A percentile compares a stretch with the other conserved stretches of the same genome.
These are phyloP conservation scores for Riparia riparia DNA, from an alignment of 2,113 vertebrate species.

Conservation along the genomic window DNA sequence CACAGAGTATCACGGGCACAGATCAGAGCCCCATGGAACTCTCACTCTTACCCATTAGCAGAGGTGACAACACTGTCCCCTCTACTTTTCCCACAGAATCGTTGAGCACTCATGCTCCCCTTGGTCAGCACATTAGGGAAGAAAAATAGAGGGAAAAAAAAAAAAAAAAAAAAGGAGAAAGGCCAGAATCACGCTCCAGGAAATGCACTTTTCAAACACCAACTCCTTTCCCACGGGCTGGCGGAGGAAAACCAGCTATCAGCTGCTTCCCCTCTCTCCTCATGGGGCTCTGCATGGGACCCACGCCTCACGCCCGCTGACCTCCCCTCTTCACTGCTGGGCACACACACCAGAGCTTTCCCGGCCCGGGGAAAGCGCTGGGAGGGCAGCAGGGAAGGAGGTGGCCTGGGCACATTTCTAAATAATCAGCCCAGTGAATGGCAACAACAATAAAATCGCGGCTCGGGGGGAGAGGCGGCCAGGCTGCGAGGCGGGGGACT, in stretches of 20 bases:
- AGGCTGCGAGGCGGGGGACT: slow-evolving; percentile 9
- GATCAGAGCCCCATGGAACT: accelerated
- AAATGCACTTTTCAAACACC: slow-evolving; percentile 67
- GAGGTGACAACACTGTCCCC: not conserved
- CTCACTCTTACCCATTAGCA: not conserved
- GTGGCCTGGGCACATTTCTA: slow-evolving; percentile 31
- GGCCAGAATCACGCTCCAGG: slow-evolving; percentile 7
- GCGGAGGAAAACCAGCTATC: slow-evolving; percentile 25
- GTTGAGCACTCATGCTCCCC: not conserved
- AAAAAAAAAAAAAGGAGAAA: not conserved
- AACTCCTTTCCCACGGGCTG: slow-evolving; percentile 68
- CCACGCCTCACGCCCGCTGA: not conserved
- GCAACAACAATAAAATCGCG: slow-evolving; percentile 48
- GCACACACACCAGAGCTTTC: not conserved
- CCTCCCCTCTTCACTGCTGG: not conserved
- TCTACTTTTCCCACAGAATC: not conserved
- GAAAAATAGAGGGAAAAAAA: too few species aligned
- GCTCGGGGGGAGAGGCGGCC: slow-evolving; percentile 11
- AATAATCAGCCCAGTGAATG: slow-evolving; percentile 45
- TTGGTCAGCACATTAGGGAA: not conserved
- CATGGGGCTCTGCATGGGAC: not conserved
- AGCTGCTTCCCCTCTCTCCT: slow-evolving; percentile 37
- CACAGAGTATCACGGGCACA: accelerated
- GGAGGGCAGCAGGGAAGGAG: not conserved
- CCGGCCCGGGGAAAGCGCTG: not conserved